Conservation (phyloP, 1,140 invertebrate species). For the Drosophila ohnishii region DNA sequence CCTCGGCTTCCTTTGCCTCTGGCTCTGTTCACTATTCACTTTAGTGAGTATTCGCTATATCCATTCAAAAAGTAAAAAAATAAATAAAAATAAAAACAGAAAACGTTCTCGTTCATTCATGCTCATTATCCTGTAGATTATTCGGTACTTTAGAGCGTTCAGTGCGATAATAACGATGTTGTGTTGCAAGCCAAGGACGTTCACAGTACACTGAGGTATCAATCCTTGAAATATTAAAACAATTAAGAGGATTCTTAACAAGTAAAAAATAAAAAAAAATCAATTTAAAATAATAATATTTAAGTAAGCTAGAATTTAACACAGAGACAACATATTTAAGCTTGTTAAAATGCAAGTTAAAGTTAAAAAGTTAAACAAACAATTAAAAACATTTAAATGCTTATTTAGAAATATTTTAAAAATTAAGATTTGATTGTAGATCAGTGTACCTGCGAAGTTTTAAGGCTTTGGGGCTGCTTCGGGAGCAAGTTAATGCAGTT, state of each 20-base stretch:
- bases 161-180: constrained; percentile 76
- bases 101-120: constrained; percentile 69
- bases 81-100: constrained; percentile 35
- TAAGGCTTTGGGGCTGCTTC: constrained; percentile 17
- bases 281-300: fast-evolving
- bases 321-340: not conserved
- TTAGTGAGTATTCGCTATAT: constrained; percentile 11
- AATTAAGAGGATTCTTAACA: not conserved
- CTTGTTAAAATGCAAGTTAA: not conserved
- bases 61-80: constrained; percentile 39
- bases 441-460: constrained; percentile 24
- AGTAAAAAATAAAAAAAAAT: not conserved
- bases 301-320: not conserved
- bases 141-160: constrained; percentile 76
- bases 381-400: not conserved
- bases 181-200: constrained; percentile 58
- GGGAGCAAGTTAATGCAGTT: constrained; percentile 55
- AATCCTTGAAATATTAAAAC: not conserved
- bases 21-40: constrained; percentile 16
- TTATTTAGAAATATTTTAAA: not conserved
- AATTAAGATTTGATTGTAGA: not conserved
- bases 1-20: not conserved
- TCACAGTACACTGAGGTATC: constrained; percentile 10
- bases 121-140: constrained; percentile 79
- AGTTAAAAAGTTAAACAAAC: not conserved